Evolutionary conservation across 2,888 invertebrate species (phyloP), one percentile per base, ranked within the genome.

Genomic region (Drosophila acutilabella): DNA sequence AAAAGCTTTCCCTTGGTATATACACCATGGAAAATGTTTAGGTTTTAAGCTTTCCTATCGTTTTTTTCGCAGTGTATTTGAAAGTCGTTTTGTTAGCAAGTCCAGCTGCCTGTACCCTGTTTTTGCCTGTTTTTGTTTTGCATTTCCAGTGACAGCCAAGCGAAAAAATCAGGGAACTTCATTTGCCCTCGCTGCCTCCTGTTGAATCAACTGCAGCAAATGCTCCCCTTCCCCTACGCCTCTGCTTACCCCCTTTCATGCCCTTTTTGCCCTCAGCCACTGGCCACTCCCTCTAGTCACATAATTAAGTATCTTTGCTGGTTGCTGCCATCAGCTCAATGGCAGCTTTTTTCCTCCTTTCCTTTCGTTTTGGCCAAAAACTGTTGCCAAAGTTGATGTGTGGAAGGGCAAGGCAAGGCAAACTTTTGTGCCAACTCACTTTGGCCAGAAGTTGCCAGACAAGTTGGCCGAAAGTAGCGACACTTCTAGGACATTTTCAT

Each of bases 361-460:
- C 14, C 18, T 23, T 54, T 52, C 33, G n/a, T 54, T 52, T 66
- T 54, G 59, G 67, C 45, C 53, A 50, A 74, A 58, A 56, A 51
- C 54, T 64, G 70, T 47, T 44, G 59, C 69, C 54, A 60, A 78
- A 78, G 44, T 70, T 74, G 78, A 75, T 62, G 74, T 78, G 78
- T 78, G 69, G 69, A 64, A 69, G 61, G 64, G 73, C 57, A 48
- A 64, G 64, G 73, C 57, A 48, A 26, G 30, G 54, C 30, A 64
- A 74, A 57, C 38, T 76, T 76, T 74, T 52, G 57, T 58, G 75
- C 69, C 78, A 78, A 74, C 73, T 74, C 73, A 78, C 30, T 30
- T 30, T 69, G 62, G 40, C 72, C 62, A 50, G 60, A 74, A 77
- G 54, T 77, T 72, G 62, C 48, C 77, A 73, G 73, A 75, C 69